Conservation (phyloP, 1,140 invertebrate genomes). For the Aphidius ervi region DNA sequence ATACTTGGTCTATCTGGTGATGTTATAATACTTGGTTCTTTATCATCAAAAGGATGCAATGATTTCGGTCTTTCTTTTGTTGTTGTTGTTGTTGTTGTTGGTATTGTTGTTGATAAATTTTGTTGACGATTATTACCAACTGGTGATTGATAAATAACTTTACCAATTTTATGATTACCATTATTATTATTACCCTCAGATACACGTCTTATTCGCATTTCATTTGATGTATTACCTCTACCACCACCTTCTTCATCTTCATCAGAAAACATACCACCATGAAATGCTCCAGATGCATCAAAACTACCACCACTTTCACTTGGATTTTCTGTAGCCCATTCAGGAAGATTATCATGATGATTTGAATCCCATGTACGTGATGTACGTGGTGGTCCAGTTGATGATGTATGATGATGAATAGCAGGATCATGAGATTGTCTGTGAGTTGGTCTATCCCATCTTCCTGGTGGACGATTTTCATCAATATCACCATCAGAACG, state of each 20-base stretch:
- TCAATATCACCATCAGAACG: slow-evolving; percentile 41
- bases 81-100: too few relatives aligned
- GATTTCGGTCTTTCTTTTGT: slow-evolving; percentile 36
- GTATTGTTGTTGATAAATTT: slow-evolving; percentile 20
- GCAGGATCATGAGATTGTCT: slow-evolving; percentile 45
- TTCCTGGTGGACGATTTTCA: slow-evolving; percentile 36
- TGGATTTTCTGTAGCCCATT: slow-evolving; percentile 73
- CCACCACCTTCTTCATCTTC: slow-evolving; percentile 53
- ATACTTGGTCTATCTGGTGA: slow-evolving; percentile 22
- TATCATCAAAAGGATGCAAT: slow-evolving; percentile 33
- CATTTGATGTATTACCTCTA: slow-evolving; percentile 28
- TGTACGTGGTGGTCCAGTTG: slow-evolving; percentile 39
- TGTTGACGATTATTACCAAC: slow-evolving; percentile 30
- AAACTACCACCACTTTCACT: slow-evolving; percentile 79
- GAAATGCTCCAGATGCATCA: slow-evolving; percentile 81
- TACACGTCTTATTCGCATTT: slow-evolving; percentile 37
- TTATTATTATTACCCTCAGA: slow-evolving; percentile 41
- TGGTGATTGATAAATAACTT: slow-evolving; percentile 26
- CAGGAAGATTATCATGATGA: slow-evolving; percentile 59
- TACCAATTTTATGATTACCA: background rate
- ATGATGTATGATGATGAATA: slow-evolving; percentile 41
- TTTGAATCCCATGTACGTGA: slow-evolving; percentile 48
- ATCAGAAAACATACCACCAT: slow-evolving; percentile 59
- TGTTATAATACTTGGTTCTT: slow-evolving; percentile 21
- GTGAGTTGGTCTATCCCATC: slow-evolving; percentile 53